Conservation (phyloP, 2,113 vertebrate species). For the Pongo pygmaeus region DNA sequence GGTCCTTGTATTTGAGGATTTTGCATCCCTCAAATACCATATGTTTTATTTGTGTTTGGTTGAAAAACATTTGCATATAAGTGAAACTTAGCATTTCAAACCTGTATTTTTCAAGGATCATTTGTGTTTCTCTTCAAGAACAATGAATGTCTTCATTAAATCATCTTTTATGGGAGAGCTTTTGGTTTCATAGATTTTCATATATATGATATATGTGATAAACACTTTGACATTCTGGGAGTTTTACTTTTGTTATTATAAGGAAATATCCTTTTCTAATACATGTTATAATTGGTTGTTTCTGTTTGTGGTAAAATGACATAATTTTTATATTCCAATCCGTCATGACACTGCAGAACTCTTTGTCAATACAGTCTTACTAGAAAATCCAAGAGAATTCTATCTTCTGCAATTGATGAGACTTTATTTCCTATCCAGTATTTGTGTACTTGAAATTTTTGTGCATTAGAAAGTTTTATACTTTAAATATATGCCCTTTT, state of each 20-base stretch:
- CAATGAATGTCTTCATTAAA: neutral
- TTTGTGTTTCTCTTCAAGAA: neutral
- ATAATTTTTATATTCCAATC: neutral
- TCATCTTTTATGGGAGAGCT: neutral
- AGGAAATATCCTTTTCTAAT: conserved; percentile 1
- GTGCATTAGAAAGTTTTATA: neutral
- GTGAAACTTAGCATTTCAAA: neutral
- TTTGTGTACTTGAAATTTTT: neutral
- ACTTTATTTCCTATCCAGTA: neutral
- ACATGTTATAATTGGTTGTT: neutral
- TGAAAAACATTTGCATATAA: neutral
- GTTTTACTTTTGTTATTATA: conserved; percentile 9
- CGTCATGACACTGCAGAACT: neutral
- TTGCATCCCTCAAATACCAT: neutral
- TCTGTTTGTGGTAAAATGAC: neutral
- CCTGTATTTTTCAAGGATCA: neutral
- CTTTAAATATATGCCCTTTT: neutral
- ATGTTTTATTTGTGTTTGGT: neutral
- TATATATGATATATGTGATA: neutral
- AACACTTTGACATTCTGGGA: neutral
- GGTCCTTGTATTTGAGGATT: neutral
- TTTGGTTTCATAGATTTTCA: neutral
- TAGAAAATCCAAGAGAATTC: neutral
- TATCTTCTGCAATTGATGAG: neutral
- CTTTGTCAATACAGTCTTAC: neutral